Evolutionary conservation across 2,888 invertebrate species (phyloP).

Genomic region (Meteorus colon): DNA sequence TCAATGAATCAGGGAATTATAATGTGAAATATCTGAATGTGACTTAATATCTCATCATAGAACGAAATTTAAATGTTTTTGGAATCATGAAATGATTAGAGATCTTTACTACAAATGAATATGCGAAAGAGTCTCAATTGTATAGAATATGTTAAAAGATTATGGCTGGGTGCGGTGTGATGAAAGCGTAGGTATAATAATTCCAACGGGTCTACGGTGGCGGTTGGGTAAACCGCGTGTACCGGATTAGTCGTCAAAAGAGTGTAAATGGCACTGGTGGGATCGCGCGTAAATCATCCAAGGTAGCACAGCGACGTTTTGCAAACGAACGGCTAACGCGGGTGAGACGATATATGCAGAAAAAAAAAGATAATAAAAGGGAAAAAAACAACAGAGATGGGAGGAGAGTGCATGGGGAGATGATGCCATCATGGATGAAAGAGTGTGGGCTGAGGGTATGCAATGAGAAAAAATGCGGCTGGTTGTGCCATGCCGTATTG

Average conservation of each 20-base stretch:
- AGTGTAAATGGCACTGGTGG: slow-evolving; percentile 63
- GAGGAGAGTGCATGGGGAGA: neutral
- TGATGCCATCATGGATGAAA: slow-evolving; percentile 4
- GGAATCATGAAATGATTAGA: too few relatives aligned
- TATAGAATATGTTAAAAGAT: neutral
- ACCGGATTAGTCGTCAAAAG: slow-evolving; percentile 60
- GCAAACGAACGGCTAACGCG: slow-evolving; percentile 22
- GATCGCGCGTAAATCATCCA: slow-evolving; percentile 62
- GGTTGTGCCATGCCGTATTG: slow-evolving; percentile 15
- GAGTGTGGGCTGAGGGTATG: slow-evolving; percentile 16
- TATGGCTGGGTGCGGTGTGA: neutral
- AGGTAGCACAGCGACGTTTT: slow-evolving; percentile 30
- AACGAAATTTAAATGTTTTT: too few relatives aligned
- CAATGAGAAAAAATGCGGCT: slow-evolving; percentile 46
- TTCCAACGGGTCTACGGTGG: neutral
- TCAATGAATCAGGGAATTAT: too few relatives aligned
- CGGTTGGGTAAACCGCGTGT: slow-evolving; percentile 51
- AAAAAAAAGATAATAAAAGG: slow-evolving; percentile 41
- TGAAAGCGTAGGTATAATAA: neutral
- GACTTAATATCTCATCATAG: too few relatives aligned
- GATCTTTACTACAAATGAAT: too few relatives aligned
- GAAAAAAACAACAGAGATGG: neutral
- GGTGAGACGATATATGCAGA: slow-evolving; percentile 6
- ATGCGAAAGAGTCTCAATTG: too few relatives aligned
- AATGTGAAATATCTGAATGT: too few relatives aligned